Conservation (phyloP, 1,140 invertebrate species). For the Sminthurinus signatus region DNA sequence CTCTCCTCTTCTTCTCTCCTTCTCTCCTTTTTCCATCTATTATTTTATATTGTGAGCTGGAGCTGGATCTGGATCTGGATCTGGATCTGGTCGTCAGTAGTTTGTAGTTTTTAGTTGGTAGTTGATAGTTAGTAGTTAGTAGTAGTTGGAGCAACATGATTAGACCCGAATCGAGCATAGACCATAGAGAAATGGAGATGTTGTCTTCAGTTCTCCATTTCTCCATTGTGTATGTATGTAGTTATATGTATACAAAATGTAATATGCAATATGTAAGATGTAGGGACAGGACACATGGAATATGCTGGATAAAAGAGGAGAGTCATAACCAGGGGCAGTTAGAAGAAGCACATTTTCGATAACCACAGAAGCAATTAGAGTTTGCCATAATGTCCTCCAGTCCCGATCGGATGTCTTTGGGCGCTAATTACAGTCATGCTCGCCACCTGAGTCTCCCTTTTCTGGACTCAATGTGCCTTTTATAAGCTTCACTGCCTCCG, state of each 20-base stretch:
- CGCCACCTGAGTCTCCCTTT: constrained; percentile 37
- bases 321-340: constrained; percentile 19
- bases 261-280: background rate
- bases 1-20: too few species aligned
- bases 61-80: too few species aligned
- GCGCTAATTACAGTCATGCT: constrained; percentile 38
- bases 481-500: constrained; percentile 18
- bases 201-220: background rate
- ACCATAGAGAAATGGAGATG: constrained; percentile 1
- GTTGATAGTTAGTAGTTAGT: too few species aligned
- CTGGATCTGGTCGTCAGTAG: too few species aligned
- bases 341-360: constrained; percentile 32
- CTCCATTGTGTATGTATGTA: background rate
- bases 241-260: background rate
- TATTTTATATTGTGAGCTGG: too few species aligned
- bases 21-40: too few species aligned
- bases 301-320: constrained; percentile 6
- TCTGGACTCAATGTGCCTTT: constrained; percentile 36
- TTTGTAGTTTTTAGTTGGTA: too few species aligned
- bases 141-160: too few species aligned
- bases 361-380: constrained; percentile 40
- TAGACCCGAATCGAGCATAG: too few species aligned
- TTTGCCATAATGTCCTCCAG: constrained; percentile 30
- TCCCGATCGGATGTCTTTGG: constrained; percentile 39
- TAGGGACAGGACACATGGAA: too few species aligned